These are phyloP conservation scores for Cavia aperea DNA, from an alignment of 2,113 vertebrate species.

Conservation along the genomic window DNA sequence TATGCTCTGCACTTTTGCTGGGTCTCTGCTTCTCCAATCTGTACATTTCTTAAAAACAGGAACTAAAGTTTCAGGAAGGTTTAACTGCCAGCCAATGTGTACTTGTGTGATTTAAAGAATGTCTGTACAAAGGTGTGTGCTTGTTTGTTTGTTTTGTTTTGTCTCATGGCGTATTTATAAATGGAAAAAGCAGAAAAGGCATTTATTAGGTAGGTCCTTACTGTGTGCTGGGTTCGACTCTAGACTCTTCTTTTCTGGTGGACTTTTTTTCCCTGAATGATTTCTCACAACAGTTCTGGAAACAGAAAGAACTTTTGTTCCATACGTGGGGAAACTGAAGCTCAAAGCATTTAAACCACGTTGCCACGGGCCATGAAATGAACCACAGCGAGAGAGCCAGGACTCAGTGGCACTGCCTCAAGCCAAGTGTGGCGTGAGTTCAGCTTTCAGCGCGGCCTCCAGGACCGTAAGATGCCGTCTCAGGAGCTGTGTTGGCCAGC, in stretches of 20 bases:
- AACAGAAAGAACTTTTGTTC: slow-evolving; percentile 11
- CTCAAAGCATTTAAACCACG: background rate
- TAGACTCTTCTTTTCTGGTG: background rate
- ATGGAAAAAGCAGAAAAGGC: background rate
- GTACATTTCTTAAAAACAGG: slow-evolving; percentile 25
- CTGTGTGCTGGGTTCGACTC: background rate
- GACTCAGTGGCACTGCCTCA: background rate
- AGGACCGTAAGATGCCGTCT: background rate
- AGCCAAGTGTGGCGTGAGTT: background rate
- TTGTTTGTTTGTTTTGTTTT: no score
- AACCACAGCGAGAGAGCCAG: background rate
- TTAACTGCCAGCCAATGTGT: background rate
- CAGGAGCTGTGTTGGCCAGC: background rate
- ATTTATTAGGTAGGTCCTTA: background rate
- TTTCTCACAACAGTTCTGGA: background rate
- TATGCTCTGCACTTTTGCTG: background rate
- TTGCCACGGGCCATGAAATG: background rate
- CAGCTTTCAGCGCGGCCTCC: background rate
- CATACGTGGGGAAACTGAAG: background rate
- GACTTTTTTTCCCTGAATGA: background rate
- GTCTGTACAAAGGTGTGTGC: background rate
- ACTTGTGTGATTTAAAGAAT: background rate
- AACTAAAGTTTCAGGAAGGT: slow-evolving; percentile 34
- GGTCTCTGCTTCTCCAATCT: background rate
- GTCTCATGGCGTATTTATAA: background rate